Evolutionary conservation across 2,888 invertebrate genomes (phyloP), one percentile per base, ranked within the genome.

Genomic region (Mellilla xanthometata): DNA sequence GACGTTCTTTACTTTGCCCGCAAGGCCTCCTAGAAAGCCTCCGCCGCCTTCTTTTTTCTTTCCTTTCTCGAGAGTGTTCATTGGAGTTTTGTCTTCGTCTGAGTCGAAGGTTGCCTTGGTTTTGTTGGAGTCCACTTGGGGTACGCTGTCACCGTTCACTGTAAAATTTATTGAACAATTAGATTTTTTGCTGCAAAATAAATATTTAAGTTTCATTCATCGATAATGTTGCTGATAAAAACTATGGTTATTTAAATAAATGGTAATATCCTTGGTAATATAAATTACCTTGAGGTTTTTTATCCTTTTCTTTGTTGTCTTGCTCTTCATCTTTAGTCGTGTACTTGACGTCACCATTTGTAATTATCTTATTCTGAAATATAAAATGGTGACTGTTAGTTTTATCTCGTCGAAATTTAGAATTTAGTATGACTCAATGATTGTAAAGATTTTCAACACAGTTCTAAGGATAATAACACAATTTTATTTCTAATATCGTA

Each of bases 91-190:
- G 40, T 91, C 90, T 61, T 90, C 88, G 32, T 91, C 90, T 0
- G 92, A 91, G 58, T 91, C 90, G 45, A 92, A 88, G 1, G 90
- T 88, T 1, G 91, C 89, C 63, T 90, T 90, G 23, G 85, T 83
- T 55, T 91, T 90, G 69, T 91, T 91, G 2, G 89, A 87, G 52
- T 88, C 87, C 9, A 87, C 81, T 51, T 89, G 84, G 12, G 38
- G 32, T 15, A 87, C 70, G 7, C 83, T 72, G 35, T 82, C 82
- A 10, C 90, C 90, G 50, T 90, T 90, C 3, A 81, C 89, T 90
- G 75, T 15, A 76, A 70, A 15, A 8, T 19, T n/a, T n/a, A n/a
- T n/a, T n/a, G n/a, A n/a, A n/a, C n/a, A n/a, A n/a, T n/a, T n/a
- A n/a, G n/a, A n/a, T n/a, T n/a, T n/a, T n/a, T n/a, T n/a, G n/a